These are phyloP conservation scores for Ethmia dodecea DNA, from an alignment of 2,888 invertebrate genomes.

Conservation along the genomic window DNA sequence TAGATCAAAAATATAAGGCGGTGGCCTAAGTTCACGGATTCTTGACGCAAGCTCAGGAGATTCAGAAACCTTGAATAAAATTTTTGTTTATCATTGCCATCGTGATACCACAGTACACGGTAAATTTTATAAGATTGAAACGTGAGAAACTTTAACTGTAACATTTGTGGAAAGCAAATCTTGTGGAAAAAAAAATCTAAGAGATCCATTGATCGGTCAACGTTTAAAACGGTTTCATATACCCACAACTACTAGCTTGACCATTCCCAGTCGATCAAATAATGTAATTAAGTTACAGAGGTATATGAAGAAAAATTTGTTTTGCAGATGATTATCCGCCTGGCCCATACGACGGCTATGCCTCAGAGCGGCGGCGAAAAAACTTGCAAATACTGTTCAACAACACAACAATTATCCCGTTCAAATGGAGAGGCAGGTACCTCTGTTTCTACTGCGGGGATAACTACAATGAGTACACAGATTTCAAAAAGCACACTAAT, in stretches of 20 bases:
- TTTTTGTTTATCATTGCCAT: too few relatives aligned
- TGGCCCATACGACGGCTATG: slow-evolving; percentile 39
- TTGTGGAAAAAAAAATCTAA: slow-evolving; percentile 69
- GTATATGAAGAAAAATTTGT: slow-evolving; percentile 53
- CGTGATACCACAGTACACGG: too few relatives aligned
- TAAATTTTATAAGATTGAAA: too few relatives aligned
- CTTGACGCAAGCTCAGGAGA: too few relatives aligned
- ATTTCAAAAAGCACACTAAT: slow-evolving; percentile 55
- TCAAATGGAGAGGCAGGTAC: slow-evolving; percentile 61
- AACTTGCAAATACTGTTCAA: slow-evolving; percentile 64
- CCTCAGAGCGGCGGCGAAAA: slow-evolving; percentile 51
- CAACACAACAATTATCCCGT: slow-evolving; percentile 58
- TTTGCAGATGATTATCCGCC: slow-evolving; percentile 57
- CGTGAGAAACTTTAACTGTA: slow-evolving; percentile 64
- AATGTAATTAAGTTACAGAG: slow-evolving; percentile 24
- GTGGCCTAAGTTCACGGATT: too few relatives aligned
- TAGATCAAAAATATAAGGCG: too few relatives aligned
- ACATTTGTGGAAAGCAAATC: slow-evolving; percentile 68
- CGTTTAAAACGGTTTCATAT: too few relatives aligned
- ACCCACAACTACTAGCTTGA: too few relatives aligned
- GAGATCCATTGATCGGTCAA: not conserved
- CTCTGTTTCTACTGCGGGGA: slow-evolving; percentile 60
- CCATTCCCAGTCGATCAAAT: slow-evolving; percentile 1
- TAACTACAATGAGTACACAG: slow-evolving; percentile 38
- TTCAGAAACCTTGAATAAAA: too few relatives aligned